Evolutionary conservation across 2,888 invertebrate species (phyloP), one percentile per base, ranked within the genome.

Genomic region (Prostheceraeus crozeri): DNA sequence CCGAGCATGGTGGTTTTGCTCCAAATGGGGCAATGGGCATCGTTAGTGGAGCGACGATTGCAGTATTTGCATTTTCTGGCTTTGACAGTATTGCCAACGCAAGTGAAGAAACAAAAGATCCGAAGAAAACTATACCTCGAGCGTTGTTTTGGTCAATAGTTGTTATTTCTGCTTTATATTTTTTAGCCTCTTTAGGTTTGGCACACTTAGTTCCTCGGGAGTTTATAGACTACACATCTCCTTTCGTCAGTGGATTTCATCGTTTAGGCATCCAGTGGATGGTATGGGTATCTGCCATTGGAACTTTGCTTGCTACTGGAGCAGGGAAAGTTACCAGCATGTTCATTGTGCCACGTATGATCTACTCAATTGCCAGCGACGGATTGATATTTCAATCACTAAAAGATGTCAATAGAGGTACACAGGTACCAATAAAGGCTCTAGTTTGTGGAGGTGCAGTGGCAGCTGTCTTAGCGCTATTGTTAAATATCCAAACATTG

Each of bases 51-150:
- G 46, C 61, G 11, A 30, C 52, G 1, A 45, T 61, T 10, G 59
- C 61, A 3, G 36, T 61, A 19, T 61, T 62, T 19, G 61, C 61
- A 1, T 61, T 62, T 30, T 46, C 46, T 16, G 61, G 61, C 6
- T 61, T 60, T 35, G 61, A 61, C 11, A 35, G 35, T 31, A 11
- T 61, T 6, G 61, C 59, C 6, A 52, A 61, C 35, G 53, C 61
- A 1, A 28, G 35, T 54, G 61, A 61, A 28, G 61, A 61, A 33
- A 35, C 59, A 3, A 61, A 61, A 21, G 35, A 61, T 61, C 61
- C 61, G 1, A 3, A 31, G 31, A 14, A 19, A n/a, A 60, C 48
- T 27, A 52, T 61, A 10, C 61, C 61, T 8, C 53, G 33, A 2
- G 60, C 59, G 6, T 14, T 61, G n/a, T 36, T 61, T 36, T n/a